Evolutionary conservation across 1,140 invertebrate genomes (phyloP), one percentile per base, ranked within the genome.

Genomic region (Panulirus ornatus): DNA sequence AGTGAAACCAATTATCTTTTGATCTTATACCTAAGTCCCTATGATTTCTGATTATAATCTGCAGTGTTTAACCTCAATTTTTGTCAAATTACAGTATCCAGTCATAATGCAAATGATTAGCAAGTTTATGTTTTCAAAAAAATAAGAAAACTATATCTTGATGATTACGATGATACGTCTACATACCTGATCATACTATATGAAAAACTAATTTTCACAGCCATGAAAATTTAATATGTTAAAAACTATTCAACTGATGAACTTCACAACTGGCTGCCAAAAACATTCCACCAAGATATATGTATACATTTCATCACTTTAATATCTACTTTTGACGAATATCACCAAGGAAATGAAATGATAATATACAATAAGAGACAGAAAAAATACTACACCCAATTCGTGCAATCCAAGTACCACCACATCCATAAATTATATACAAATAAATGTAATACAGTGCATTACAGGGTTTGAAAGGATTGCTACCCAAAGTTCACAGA

Each of bases 321-420:
- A 58, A 30, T 66, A 27, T 30, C 58, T 66, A 66, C 58, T 16
- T 58, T 22, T 58, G 3, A 58, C 54, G 16, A 58, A 58, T 22
- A 14, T n/a, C 19, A 22, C 8, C n/a, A 66, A 30, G 58, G 1
- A 66, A 66, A n/a, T 66, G 58, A 66, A 66, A 66, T 30, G 27
- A 66, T 1, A 66, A 66, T 66, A 66, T 27, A 66, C 58, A 66
- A 27, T 30, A 30, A 66, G 3, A 58, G 11, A 66, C 8, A 66
- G 8, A 22, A 2, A n/a, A 66, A 66, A 66, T 66, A 66, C 85
- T 87, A 87, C 73, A 42, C 73, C 73, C 75, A 87, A 78, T 63
- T 87, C 85, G 75, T 87, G 85, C 85, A 87, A 30, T 44, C 14
- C 38, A 83, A 83, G 51, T 63, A 83, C 79, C 73, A 86, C 84